Conservation (phyloP, 92 coral and sea anemone genomes). For the Nematostella vectensis region DNA sequence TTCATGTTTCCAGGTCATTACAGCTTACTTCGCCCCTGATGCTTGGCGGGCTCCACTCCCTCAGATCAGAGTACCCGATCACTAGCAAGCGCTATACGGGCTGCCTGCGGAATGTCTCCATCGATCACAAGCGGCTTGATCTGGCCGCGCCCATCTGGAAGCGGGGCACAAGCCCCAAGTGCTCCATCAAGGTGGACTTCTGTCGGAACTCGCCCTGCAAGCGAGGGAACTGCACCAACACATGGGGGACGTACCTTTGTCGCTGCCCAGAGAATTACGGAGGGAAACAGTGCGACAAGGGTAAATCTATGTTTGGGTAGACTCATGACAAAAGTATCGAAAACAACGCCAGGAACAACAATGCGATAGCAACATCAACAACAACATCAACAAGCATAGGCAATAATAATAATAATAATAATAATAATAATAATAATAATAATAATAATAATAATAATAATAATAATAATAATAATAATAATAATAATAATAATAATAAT, state of each 20-base stretch:
- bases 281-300: constrained; percentile 68
- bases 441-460: too few species aligned
- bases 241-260: constrained; percentile 50
- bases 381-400: too few species aligned
- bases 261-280: constrained; percentile 64
- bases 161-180: constrained; percentile 50
- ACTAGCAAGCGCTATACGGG: constrained; percentile 49
- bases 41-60: constrained; percentile 63
- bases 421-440: too few species aligned
- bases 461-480: too few species aligned
- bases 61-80: constrained; percentile 43
- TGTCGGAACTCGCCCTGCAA: constrained; percentile 66
- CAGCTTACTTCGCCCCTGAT: constrained; percentile 79
- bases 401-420: too few species aligned
- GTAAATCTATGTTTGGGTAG: too few species aligned
- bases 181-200: constrained; percentile 48
- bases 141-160: constrained; percentile 48
- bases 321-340: too few species aligned
- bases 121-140: constrained; percentile 72
- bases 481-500: too few species aligned
- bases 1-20: constrained; percentile 55
- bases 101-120: constrained; percentile 56
- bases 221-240: constrained; percentile 57
- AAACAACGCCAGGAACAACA: too few species aligned
- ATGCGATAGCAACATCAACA: too few species aligned